These are phyloP conservation scores for Hyphantria cunea DNA, from an alignment of 1,140 invertebrate genomes.

Conservation along the genomic window DNA sequence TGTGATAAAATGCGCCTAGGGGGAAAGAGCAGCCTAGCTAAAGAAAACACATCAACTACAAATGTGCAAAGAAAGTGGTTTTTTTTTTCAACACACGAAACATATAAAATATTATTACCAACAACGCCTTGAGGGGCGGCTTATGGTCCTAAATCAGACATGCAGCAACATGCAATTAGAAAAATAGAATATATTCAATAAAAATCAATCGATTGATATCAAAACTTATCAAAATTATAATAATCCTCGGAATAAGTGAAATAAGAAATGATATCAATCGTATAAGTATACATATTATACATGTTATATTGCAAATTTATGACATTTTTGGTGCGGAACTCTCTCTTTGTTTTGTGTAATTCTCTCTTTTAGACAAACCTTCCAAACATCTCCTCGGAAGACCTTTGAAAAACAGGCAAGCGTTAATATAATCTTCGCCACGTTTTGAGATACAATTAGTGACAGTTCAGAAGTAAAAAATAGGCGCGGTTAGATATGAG, in stretches of 20 bases:
- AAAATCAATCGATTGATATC: slow-evolving; percentile 62
- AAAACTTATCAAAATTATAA: slow-evolving; percentile 44
- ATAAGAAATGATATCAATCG: slow-evolving; percentile 66
- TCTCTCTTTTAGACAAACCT: slow-evolving; percentile 83
- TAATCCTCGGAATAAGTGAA: slow-evolving; percentile 5
- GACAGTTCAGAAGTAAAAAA: slow-evolving; percentile 41
- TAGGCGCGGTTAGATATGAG: slow-evolving; percentile 14
- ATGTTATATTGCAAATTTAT: slow-evolving; percentile 48
- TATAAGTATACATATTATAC: slow-evolving; percentile 48
- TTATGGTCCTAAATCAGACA: slow-evolving; percentile 77
- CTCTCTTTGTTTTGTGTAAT: slow-evolving; percentile 68
- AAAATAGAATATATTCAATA: slow-evolving; percentile 62
- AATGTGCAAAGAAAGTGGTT: slow-evolving; percentile 81
- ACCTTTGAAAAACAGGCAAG: slow-evolving; percentile 83
- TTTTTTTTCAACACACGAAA: slow-evolving; percentile 65
- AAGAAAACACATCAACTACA: slow-evolving; percentile 76
- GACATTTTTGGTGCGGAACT: slow-evolving; percentile 66
- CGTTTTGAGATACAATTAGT: slow-evolving; percentile 67
- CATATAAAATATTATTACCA: slow-evolving; percentile 72
- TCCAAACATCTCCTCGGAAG: slow-evolving; percentile 85
- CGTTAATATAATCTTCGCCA: slow-evolving; percentile 74
- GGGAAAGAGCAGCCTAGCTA: slow-evolving; percentile 80
- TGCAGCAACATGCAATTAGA: slow-evolving; percentile 79
- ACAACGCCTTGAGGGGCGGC: slow-evolving; percentile 76
- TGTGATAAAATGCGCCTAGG: slow-evolving; percentile 78